These are phyloP conservation scores for Pelodiscus sinensis DNA, from an alignment of 2,113 vertebrate species.

Conservation along the genomic window DNA sequence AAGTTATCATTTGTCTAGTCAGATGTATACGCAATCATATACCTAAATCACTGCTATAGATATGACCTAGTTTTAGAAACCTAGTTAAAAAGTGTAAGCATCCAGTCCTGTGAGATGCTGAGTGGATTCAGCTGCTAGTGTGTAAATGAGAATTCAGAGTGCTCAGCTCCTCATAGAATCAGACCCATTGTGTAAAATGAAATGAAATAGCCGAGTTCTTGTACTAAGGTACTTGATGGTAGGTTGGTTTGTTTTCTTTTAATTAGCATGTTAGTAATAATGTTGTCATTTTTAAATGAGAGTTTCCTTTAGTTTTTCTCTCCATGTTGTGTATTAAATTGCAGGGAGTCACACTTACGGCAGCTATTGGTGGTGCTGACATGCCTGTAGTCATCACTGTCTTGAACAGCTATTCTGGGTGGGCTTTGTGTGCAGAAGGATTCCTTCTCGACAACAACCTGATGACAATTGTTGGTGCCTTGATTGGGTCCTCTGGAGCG, in stretches of 20 bases:
- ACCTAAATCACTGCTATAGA: background rate
- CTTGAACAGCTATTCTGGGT: conserved; percentile 88
- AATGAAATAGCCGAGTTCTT: background rate
- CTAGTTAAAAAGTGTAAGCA: background rate
- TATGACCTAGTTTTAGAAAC: background rate
- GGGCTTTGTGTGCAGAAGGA: conserved; percentile 87
- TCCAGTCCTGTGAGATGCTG: conserved; percentile 20
- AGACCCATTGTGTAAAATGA: background rate
- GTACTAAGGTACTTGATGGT: background rate
- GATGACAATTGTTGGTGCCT: conserved; percentile 85
- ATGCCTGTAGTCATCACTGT: conserved; percentile 91
- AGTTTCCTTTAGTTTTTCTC: background rate
- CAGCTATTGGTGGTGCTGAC: conserved; percentile 89
- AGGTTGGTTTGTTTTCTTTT: background rate
- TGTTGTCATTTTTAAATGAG: background rate
- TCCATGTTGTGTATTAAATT: background rate
- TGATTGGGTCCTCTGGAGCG: conserved; percentile 87
- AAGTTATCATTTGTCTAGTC: conserved; percentile 51
- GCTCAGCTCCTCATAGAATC: background rate
- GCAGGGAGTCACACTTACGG: conserved; percentile 86
- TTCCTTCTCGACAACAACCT: conserved; percentile 91
- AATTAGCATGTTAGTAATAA: background rate
- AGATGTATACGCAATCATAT: conserved; percentile 34
- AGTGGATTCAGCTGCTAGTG: background rate
- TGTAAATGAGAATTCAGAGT: background rate